phyloP scores from a whole-genome alignment of 2,113 vertebrate genomes.

The Orthonyx spaldingii region DNA sequence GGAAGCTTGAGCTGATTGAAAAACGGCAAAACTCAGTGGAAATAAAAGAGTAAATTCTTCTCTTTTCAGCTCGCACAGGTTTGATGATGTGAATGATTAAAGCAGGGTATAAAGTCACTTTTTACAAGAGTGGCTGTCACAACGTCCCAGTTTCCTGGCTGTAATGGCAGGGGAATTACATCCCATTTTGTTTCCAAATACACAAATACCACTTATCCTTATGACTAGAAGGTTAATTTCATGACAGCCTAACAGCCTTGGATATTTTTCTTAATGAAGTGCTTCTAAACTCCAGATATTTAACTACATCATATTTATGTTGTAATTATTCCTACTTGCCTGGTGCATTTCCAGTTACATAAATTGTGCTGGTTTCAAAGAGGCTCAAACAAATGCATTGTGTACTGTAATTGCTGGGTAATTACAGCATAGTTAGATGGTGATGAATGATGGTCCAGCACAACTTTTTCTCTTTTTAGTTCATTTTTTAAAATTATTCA shows the following conservation, averaged over 20 bases:
- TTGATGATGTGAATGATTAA: not conserved
- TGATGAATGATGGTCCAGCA: not conserved
- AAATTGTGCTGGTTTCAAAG: constrained; percentile 12
- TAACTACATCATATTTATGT: constrained; percentile 43
- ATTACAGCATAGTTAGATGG: not conserved
- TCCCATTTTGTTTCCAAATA: constrained; percentile 4
- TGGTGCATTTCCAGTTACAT: constrained; percentile 21
- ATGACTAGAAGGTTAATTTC: constrained; percentile 30
- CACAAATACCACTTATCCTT: constrained; percentile 6
- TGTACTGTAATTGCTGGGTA: not conserved
- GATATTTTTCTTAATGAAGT: constrained; percentile 50
- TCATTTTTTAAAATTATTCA: not conserved
- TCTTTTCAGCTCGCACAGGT: not conserved
- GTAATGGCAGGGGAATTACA: not conserved
- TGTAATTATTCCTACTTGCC: constrained; percentile 30
- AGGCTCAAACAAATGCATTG: not conserved
- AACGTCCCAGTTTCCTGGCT: not conserved
- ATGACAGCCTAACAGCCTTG: constrained; percentile 13
- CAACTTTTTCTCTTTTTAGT: not conserved
- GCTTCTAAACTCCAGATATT: constrained; percentile 47
- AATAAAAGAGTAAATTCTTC: not conserved
- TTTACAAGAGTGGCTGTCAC: not conserved
- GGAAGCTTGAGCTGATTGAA: not conserved
- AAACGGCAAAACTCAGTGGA: not conserved
- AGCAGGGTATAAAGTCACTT: not conserved